A percentile compares a stretch with the other conserved stretches of the same genome.
phyloP scores from a whole-genome alignment of 2,113 vertebrate species.

The Dicaeum eximium region DNA sequence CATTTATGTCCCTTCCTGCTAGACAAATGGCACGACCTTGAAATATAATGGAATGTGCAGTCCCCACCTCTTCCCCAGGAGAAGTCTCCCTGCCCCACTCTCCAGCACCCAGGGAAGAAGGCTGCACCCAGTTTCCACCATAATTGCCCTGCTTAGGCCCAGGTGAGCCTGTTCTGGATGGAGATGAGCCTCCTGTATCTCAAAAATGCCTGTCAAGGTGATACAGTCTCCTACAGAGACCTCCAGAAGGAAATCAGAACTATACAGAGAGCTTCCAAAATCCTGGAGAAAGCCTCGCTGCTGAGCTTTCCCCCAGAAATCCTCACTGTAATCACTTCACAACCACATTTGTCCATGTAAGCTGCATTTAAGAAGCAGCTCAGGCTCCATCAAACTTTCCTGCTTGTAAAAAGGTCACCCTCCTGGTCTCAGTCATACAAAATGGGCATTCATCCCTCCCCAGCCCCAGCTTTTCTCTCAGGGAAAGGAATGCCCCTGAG shows the following conservation, averaged over 20 bases:
- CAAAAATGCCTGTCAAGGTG: neutral
- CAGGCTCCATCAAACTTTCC: neutral
- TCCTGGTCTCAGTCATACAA: neutral
- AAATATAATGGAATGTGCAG: neutral
- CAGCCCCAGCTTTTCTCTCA: neutral
- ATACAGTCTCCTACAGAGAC: neutral
- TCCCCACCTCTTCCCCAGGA: neutral
- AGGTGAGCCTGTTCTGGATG: neutral
- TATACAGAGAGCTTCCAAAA: neutral
- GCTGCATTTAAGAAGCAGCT: neutral
- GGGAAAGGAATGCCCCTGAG: neutral
- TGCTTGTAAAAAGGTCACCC: neutral
- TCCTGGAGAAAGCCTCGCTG: neutral
- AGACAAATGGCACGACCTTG: neutral
- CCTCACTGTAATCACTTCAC: neutral
- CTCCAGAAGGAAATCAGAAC: neutral
- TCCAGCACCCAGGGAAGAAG: neutral
- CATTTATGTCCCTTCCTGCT: neutral
- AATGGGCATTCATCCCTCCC: neutral
- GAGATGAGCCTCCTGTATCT: neutral
- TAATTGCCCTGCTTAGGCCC: rapidly evolving
- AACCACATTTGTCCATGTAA: neutral
- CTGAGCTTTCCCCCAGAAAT: neutral
- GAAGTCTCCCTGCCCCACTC: neutral
- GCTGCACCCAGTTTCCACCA: neutral